These are phyloP conservation scores for Ibidorhyncha struthersii DNA, from an alignment of 2,113 vertebrate species.

Conservation along the genomic window DNA sequence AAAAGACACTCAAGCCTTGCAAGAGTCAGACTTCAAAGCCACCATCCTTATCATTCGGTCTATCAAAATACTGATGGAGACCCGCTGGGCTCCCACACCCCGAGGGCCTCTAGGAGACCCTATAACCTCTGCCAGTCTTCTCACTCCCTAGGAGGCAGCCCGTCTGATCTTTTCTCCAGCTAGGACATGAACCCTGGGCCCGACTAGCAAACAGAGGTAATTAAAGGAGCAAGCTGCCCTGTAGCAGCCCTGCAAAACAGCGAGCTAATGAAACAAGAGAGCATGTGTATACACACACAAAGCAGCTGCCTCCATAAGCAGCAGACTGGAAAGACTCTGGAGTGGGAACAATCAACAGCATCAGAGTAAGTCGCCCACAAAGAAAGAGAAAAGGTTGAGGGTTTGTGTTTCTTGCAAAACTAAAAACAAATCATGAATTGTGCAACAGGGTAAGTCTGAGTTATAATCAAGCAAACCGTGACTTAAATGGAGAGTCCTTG, in stretches of 20 bases:
- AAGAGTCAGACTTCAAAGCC: not conserved
- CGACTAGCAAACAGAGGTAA: not conserved
- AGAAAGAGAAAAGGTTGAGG: not conserved
- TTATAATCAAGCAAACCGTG: not conserved
- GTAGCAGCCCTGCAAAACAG: not conserved
- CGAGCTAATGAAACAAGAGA: not conserved
- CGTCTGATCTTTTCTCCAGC: not conserved
- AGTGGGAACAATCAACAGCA: not conserved
- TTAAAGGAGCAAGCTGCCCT: not conserved
- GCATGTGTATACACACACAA: not conserved
- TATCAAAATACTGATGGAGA: not conserved
- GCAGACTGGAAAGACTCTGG: not conserved
- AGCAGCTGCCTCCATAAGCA: not conserved
- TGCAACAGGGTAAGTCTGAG: not conserved
- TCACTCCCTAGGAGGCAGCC: not conserved
- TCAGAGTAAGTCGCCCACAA: fast-evolving
- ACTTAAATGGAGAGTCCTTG: not conserved
- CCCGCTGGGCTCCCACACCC: fast-evolving
- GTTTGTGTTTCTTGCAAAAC: not conserved
- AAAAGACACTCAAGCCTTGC: not conserved
- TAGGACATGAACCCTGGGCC: not conserved
- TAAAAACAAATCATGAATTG: not conserved
- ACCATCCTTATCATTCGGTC: not conserved
- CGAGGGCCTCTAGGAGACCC: not conserved
- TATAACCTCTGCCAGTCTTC: not conserved